These are phyloP conservation scores for Laothoe populi DNA, from an alignment of 2,888 invertebrate species.

Conservation along the genomic window DNA sequence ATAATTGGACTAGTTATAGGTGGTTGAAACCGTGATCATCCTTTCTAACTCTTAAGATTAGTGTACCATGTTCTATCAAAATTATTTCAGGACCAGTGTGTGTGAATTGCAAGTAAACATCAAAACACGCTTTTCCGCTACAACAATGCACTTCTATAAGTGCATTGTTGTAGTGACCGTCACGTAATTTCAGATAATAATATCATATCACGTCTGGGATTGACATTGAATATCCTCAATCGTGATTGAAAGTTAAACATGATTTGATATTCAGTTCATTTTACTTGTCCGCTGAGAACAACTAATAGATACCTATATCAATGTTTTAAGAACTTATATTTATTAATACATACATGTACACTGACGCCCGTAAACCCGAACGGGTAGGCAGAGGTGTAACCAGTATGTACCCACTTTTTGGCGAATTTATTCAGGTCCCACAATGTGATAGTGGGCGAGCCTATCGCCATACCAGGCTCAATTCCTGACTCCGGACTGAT, in stretches of 20 bases:
- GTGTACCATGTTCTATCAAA: not conserved
- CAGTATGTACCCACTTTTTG: not conserved
- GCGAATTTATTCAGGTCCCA: not conserved
- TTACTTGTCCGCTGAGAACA: not conserved
- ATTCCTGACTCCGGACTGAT: too few species aligned
- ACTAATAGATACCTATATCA: too few species aligned
- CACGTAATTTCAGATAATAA: slow-evolving; percentile 21
- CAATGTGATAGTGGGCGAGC: not conserved
- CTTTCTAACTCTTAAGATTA: not conserved
- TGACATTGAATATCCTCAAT: slow-evolving; percentile 10
- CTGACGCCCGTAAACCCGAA: not conserved
- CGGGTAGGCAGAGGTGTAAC: not conserved
- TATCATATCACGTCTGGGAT: slow-evolving; percentile 12
- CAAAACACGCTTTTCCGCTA: slow-evolving; percentile 2
- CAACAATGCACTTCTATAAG: slow-evolving; percentile 15
- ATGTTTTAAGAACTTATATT: too few species aligned
- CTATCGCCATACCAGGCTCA: too few species aligned
- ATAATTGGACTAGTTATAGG: too few species aligned
- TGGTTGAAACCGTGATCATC: not conserved
- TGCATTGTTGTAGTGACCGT: slow-evolving; percentile 9
- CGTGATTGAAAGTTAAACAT: slow-evolving; percentile 22
- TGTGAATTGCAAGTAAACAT: not conserved
- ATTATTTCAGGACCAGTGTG: slow-evolving; percentile 5
- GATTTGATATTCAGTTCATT: not conserved
- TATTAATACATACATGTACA: not conserved